These are phyloP conservation scores for Perccottus glenii DNA, from an alignment of 2,113 vertebrate genomes.

Conservation along the genomic window DNA sequence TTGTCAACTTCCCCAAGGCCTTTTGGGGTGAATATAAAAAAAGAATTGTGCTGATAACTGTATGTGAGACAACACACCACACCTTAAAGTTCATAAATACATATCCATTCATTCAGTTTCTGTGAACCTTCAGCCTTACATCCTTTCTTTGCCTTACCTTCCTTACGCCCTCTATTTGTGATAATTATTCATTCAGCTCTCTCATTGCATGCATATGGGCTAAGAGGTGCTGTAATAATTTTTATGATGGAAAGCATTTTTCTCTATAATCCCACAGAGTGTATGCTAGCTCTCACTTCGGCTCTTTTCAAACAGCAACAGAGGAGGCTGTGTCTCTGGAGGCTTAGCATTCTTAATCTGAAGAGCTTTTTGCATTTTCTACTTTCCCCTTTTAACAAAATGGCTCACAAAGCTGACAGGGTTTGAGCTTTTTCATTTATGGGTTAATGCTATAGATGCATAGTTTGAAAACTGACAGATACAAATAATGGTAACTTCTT, in stretches of 20 bases:
- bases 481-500: too few species aligned
- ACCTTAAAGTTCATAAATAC: too few species aligned
- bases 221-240: slow-evolving; percentile 62
- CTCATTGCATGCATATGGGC: slow-evolving; percentile 53
- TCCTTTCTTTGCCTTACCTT: slow-evolving; percentile 6
- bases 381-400: slow-evolving; percentile 26
- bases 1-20: too few species aligned
- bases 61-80: too few species aligned
- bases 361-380: slow-evolving; percentile 50
- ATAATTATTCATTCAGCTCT: slow-evolving; percentile 65
- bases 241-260: slow-evolving; percentile 62
- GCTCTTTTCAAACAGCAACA: slow-evolving; percentile 48
- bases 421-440: slow-evolving; percentile 6
- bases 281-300: slow-evolving; percentile 58
- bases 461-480: too few species aligned
- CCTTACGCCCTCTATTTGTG: slow-evolving; percentile 16
- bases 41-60: too few species aligned
- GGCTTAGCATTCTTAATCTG: slow-evolving; percentile 64
- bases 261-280: slow-evolving; percentile 62
- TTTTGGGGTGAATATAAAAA: too few species aligned
- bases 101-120: slow-evolving; percentile 1
- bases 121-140: slow-evolving; percentile 16
- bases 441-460: not conserved
- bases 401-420: slow-evolving; percentile 26
- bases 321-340: slow-evolving; percentile 36